Base-by-base conservation (phyloP, 2,888 invertebrate genomes). In the Isotomurus palustris region DNA sequence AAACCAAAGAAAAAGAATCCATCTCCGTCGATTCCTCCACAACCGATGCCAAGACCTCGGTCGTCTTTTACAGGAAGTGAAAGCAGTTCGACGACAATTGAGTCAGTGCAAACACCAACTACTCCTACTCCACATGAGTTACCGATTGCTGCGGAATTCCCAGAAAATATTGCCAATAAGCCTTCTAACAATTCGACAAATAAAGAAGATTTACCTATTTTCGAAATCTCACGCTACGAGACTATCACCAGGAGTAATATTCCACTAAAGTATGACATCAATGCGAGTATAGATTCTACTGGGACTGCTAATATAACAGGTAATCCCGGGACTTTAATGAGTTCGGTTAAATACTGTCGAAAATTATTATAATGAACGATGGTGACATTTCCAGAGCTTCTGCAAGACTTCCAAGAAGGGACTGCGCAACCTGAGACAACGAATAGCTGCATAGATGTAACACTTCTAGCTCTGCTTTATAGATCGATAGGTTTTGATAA, bases 401-500 rank as follows among this genome's bases (percentile, higher is more conserved):
- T 17, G 19, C 17, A 14, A 17, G 40, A 40, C 19, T 40, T 40
- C 24, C 22, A 43, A 22, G 43, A 43, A 22, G 22, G 24, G 3
- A 4, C 22, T 22, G 21, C 22, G 29, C 49, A 17, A 3, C 3
- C 3, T 35, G 6, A 28, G 3, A 12, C 25, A 12, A 47, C 14
- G 3, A 28, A 47, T 28, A 28, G 36, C 19, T 32, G 49, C 35
- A 19, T 35, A 12, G 49, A 35, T 25, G 52, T 53, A 5, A 61
- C 59, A 19, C 43, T 64, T 6, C 29, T 57, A 17, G 17, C 57
- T n/a, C 38, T 64, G 19, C 56, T 64, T 36, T 49, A 54, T 24
- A 40, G 49, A 36, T 56, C 56, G 10, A 49, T 44, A 40, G 53
- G 35, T 2, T 64, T 64, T 35, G 64, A 64, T 45, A 27, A 32